Evolutionary conservation across 2,797 vertebrate species (phyloP), one percentile per base, ranked within the genome.

Genomic region (Hyperoplus lanceolatus): DNA sequence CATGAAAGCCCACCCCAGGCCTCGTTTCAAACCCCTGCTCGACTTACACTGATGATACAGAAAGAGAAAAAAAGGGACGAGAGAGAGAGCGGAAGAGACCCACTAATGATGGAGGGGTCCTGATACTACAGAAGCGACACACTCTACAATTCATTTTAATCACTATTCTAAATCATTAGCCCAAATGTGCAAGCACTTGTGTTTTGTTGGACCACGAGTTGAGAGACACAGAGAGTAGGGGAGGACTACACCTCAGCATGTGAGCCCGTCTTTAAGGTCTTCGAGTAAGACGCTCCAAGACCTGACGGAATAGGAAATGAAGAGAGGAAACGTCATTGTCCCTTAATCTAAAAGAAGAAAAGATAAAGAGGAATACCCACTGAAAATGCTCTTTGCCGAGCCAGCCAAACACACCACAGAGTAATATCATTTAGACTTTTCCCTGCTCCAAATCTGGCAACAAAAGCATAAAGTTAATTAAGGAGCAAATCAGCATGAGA

Each of bases 111-210:
- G 92, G 91, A 92, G 91, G 81, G 93, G 88, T 92, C 84, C 56
- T 8, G 81, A 85, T 87, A 92, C 90, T 90, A 89, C 91, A 90
- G 87, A 89, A 80, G 88, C 77, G 53, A 73, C 70, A 42, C 81
- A 90, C 91, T 93, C 87, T 89, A 89, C 84, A 87, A 93, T 93
- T 94, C 91, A 93, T 94, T 94, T 93, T 94, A 95, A 95, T 93
- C 91, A 94, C 90, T 82, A 88, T 77, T 84, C 91, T 87, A 85
- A 93, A 92, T 93, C 93, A 92, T 94, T 93, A 95, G 90, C 86
- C 73, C 81, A 80, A 90, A 93, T 88, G 90, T 84, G 82, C 71
- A 59, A 79, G 84, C 82, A 83, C 85, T 83, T 70, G 59, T 85
- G 87, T 81, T 81, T 84, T 66, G 67, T 81, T 74, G 90, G 88